Evolutionary conservation across 1,140 invertebrate genomes (phyloP).

Genomic region (Riptortus pedestris): DNA sequence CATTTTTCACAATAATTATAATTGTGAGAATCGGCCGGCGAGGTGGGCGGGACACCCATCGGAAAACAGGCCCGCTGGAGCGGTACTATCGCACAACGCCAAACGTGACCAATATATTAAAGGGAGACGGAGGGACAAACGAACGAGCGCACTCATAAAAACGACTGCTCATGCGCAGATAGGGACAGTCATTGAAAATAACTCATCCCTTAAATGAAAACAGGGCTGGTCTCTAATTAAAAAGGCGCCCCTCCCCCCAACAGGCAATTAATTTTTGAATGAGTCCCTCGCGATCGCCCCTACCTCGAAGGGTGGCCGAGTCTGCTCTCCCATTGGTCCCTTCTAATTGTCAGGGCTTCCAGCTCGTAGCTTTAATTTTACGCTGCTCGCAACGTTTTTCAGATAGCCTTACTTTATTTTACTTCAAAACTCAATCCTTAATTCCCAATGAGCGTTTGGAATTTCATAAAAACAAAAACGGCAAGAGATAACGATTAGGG

Average conservation of each 20-base stretch:
- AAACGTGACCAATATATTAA: constrained; percentile 1
- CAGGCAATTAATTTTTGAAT: constrained; percentile 10
- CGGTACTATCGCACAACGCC: background rate
- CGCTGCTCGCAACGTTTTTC: too few species aligned
- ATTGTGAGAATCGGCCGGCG: too few species aligned
- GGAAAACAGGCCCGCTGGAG: background rate
- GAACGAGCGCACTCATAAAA: background rate
- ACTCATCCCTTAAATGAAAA: constrained; percentile 15
- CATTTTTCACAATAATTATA: background rate
- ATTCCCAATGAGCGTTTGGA: too few species aligned
- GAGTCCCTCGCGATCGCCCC: constrained; percentile 1
- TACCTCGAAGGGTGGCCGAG: background rate
- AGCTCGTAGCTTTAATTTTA: background rate
- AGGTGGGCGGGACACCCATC: too few species aligned
- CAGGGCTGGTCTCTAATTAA: background rate
- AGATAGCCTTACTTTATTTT: too few species aligned
- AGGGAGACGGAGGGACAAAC: background rate
- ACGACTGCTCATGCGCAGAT: background rate
- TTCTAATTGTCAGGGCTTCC: background rate
- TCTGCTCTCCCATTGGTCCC: background rate
- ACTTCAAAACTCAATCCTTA: too few species aligned
- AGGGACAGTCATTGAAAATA: constrained; percentile 10
- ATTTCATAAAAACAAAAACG: too few species aligned
- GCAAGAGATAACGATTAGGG: too few species aligned
- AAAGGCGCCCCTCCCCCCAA: background rate